Evolutionary conservation across 1,140 invertebrate species (phyloP), one percentile per base, ranked within the genome.

Genomic region (Caenorhabditis brenneri): DNA sequence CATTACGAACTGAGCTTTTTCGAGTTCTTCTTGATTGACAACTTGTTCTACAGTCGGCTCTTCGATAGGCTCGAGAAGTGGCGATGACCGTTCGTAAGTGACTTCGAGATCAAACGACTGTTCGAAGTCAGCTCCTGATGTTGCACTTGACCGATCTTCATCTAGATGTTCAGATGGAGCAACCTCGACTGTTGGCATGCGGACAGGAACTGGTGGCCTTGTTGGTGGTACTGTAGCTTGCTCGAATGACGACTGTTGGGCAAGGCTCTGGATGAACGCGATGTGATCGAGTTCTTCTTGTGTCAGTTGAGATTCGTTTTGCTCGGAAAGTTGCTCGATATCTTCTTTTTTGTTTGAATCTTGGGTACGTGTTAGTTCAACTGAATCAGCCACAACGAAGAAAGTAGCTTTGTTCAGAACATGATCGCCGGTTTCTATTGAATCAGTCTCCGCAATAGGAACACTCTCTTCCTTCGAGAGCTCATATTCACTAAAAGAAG

Each of bases 121-220:
- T 22, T 84, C 74, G 27, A 49, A 36, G 33, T 84, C 82, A 24
- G 82, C 82, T 51, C 82, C 82, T 4, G 82, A 84, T 3, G 82
- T 84, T 2, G 82, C 78, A 79, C 78, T 79, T 7, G 78, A 79
- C 27, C 48, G 19, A n/a, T 79, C 78, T 51, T 79, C 78, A 7
- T 79, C 78, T n/a, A n/a, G n/a, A 31, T 49, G 15, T 10, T 49
- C 78, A 36, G 12, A 0, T 6, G 0, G 15, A 16, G 55, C 29
- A 80, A n/a, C 69, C 3, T 79, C 49, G 2, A 51, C 3, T 15
- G 39, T 79, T 46, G 39, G 19, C 16, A 51, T 49, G 49, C 78
- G 22, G n/a, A 48, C n/a, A 27, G 78, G 78, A 12, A 19, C 19
- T 22, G 78, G 27, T 24, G 78, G 78, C 42, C 36, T 5, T 2